Conservation (phyloP, 2,888 invertebrate species). For the Periphyllus acericola region DNA sequence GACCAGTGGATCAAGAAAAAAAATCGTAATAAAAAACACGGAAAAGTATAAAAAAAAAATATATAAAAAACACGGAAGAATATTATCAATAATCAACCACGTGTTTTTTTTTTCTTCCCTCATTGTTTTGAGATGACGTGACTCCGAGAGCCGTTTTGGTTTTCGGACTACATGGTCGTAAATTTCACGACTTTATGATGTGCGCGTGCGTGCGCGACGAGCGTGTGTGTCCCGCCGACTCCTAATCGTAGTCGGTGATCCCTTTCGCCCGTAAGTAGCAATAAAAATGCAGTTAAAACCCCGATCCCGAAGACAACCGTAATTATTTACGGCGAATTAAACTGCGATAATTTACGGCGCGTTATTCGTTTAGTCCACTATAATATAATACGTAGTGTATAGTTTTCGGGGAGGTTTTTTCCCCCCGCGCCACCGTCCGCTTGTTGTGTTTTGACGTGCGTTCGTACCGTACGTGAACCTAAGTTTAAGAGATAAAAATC, state of each 20-base stretch:
- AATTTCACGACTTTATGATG: conserved; percentile 45
- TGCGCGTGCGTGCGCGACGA: background rate
- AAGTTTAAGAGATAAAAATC: conserved; percentile 27
- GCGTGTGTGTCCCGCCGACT: background rate
- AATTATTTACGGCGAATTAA: conserved; percentile 62
- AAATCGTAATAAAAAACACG: background rate
- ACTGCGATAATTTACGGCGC: conserved; percentile 48
- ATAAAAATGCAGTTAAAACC: conserved; percentile 55
- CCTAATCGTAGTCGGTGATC: conserved; percentile 45
- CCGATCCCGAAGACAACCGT: conserved; percentile 36
- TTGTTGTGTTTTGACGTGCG: conserved; percentile 21
- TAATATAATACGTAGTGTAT: too few relatives aligned
- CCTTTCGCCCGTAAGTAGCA: conserved; percentile 48
- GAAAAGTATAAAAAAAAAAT: background rate
- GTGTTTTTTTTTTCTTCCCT: background rate
- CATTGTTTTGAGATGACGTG: background rate
- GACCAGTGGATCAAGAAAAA: background rate
- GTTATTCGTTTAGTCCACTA: conserved; percentile 3
- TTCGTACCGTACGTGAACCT: background rate
- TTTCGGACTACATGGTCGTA: conserved; percentile 33
- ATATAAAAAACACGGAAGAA: background rate
- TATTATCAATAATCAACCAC: background rate
- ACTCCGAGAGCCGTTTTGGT: conserved; percentile 21
- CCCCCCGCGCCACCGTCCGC: background rate
- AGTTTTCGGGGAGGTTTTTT: background rate